These are phyloP conservation scores for Tridacna gigas DNA, from an alignment of 2,888 invertebrate species.

Conservation along the genomic window DNA sequence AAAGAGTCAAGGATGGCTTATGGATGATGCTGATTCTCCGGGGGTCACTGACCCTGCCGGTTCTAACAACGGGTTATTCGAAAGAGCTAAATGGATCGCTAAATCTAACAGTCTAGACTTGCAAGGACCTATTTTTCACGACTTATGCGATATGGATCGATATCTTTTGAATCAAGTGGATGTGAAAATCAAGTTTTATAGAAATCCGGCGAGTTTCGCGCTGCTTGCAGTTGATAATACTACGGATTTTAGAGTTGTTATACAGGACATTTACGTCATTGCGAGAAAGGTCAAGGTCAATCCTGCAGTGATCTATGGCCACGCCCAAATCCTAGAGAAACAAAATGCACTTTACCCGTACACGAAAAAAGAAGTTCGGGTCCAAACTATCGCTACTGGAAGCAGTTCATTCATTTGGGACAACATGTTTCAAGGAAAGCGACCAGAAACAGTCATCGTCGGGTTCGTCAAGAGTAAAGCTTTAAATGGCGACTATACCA, in stretches of 20 bases:
- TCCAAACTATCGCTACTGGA: slow-evolving; percentile 45
- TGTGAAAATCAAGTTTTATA: slow-evolving; percentile 35
- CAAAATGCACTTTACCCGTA: slow-evolving; percentile 21
- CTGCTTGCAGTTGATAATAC: slow-evolving; percentile 30
- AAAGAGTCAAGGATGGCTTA: slow-evolving; percentile 45
- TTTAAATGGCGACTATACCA: slow-evolving; percentile 45
- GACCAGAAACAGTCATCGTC: slow-evolving; percentile 40
- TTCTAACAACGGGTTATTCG: slow-evolving; percentile 34
- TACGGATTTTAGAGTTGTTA: slow-evolving; percentile 23
- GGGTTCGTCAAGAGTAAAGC: slow-evolving; percentile 48
- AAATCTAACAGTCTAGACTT: slow-evolving; percentile 35
- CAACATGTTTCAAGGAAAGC: slow-evolving; percentile 51
- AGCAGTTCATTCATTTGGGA: slow-evolving; percentile 43
- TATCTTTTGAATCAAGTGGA: slow-evolving; percentile 32
- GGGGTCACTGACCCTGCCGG: slow-evolving; percentile 42
- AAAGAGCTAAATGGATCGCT: slow-evolving; percentile 36
- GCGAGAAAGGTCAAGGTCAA: slow-evolving; percentile 17
- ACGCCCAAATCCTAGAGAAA: slow-evolving; percentile 34
- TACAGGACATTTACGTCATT: slow-evolving; percentile 36
- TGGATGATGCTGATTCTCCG: slow-evolving; percentile 41
- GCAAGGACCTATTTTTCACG: slow-evolving; percentile 53
- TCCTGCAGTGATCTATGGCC: slow-evolving; percentile 35
- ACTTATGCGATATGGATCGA: slow-evolving; percentile 50
- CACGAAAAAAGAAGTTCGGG: slow-evolving; percentile 30
- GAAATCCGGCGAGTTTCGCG: slow-evolving; percentile 40